phyloP scores from a whole-genome alignment of 1,140 invertebrate species.

The Diabrotica undecimpunctata region DNA sequence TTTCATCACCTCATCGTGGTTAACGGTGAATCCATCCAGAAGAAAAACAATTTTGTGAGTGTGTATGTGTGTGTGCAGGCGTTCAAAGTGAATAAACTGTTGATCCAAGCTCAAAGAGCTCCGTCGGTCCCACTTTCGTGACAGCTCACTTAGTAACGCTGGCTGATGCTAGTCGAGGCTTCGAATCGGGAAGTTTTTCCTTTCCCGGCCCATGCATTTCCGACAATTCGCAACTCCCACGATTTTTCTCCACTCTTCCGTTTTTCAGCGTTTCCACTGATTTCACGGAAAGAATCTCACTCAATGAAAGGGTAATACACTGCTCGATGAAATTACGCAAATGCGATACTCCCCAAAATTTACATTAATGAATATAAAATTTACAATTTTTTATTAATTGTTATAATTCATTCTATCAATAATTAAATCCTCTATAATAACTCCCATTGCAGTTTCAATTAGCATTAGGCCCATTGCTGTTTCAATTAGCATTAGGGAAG shows the following conservation, averaged over 20 bases:
- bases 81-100: conserved; percentile 25
- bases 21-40: too few species aligned
- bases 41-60: background rate
- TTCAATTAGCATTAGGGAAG: too few species aligned
- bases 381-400: too few species aligned
- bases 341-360: too few species aligned
- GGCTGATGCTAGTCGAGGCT: background rate
- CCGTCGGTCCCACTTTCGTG: conserved; percentile 23
- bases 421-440: too few species aligned
- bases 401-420: too few species aligned
- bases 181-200: conserved; percentile 27
- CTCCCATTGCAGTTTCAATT: too few species aligned
- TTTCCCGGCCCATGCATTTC: conserved; percentile 27
- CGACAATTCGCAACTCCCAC: conserved; percentile 28
- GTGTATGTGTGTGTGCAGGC: background rate
- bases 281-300: background rate
- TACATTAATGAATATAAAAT: too few species aligned
- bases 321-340: too few species aligned
- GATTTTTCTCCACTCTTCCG: conserved; percentile 27
- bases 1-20: too few species aligned
- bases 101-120: conserved; percentile 24
- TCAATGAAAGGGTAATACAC: too few species aligned
- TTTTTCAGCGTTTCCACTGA: background rate
- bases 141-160: conserved; percentile 38
- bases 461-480: too few species aligned